phyloP scores from a whole-genome alignment of 2,113 vertebrate genomes.

The Pantherophis guttatus region DNA sequence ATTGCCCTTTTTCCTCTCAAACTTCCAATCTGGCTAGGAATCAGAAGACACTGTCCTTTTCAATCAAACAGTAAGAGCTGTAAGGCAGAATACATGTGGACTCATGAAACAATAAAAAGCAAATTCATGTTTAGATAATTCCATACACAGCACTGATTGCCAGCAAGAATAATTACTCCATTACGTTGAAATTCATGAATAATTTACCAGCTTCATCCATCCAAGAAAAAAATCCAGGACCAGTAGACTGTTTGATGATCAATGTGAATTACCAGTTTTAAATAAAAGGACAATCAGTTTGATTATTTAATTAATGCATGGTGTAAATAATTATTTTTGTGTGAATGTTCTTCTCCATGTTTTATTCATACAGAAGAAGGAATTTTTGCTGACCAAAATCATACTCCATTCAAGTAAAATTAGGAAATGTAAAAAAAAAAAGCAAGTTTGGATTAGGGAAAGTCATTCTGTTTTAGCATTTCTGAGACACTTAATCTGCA shows the following conservation, averaged over 20 bases:
- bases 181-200: constrained; percentile 30
- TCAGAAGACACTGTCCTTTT: background rate
- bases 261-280: constrained; percentile 19
- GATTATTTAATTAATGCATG: constrained; percentile 3
- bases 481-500: background rate
- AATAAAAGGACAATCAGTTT: constrained; percentile 10
- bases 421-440: background rate
- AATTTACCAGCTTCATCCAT: constrained; percentile 19
- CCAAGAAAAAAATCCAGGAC: constrained; percentile 6
- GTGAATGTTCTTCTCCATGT: background rate
- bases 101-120: constrained; percentile 10
- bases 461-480: background rate
- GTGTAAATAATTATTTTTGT: background rate
- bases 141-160: constrained; percentile 9
- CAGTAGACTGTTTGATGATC: constrained; percentile 12
- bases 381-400: background rate
- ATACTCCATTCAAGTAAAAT: background rate
- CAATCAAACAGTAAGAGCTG: background rate
- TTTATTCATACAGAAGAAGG: background rate
- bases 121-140: constrained; percentile 23
- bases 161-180: constrained; percentile 24
- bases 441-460: background rate
- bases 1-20: background rate
- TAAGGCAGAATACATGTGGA: background rate
- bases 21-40: background rate